phyloP scores from a whole-genome alignment of 2,797 vertebrate species.

The Sebastes minor region DNA sequence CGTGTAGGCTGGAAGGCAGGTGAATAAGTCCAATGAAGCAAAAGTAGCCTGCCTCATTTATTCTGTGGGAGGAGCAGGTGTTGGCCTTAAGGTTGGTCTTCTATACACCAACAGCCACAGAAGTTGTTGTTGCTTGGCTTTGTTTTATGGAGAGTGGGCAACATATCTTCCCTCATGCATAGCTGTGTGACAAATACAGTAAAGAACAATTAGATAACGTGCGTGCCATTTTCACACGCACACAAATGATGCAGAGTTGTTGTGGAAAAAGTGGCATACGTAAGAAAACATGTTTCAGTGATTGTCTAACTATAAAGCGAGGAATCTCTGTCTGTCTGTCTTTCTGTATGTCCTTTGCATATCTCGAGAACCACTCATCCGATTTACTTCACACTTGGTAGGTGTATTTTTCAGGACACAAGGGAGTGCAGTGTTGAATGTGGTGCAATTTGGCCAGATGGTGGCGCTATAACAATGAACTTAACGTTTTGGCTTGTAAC shows the following conservation, averaged over 20 bases:
- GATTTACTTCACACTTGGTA: not conserved
- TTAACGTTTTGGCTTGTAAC: no score
- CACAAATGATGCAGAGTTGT: not conserved
- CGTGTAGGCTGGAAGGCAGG: not conserved
- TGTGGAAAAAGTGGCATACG: not conserved
- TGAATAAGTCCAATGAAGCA: slow-evolving; percentile 19
- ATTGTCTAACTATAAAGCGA: not conserved
- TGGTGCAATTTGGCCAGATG: no score
- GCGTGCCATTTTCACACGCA: not conserved
- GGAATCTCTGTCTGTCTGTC: not conserved
- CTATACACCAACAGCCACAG: not conserved
- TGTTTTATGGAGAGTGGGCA: slow-evolving; percentile 13
- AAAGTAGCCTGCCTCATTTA: slow-evolving; percentile 12
- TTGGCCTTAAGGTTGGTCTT: slow-evolving; percentile 8
- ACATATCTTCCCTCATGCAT: slow-evolving; percentile 4
- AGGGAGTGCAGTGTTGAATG: no score
- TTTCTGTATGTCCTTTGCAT: not conserved
- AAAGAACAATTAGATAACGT: not conserved
- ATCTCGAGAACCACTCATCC: not conserved
- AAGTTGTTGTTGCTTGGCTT: not conserved
- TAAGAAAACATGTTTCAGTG: not conserved
- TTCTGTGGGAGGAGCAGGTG: slow-evolving; percentile 32
- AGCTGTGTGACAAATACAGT: not conserved
- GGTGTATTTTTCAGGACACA: no score
- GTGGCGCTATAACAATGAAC: no score